Conservation (phyloP, 2,888 invertebrate species). For the Herminia tarsipennalis region DNA sequence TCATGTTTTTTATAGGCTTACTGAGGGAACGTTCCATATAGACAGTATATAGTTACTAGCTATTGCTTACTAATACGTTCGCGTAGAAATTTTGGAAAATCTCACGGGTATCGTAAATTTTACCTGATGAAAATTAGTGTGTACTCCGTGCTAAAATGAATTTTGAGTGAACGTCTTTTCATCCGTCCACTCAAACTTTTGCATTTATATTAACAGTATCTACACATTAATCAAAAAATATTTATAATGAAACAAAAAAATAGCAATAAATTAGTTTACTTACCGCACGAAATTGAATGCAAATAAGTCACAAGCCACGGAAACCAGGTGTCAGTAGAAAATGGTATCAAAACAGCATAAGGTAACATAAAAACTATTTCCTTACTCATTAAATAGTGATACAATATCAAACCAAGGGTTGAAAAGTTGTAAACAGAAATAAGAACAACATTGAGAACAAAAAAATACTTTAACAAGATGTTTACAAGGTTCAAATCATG, state of each 20-base stretch:
- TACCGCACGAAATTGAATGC: conserved; percentile 60
- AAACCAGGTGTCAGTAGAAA: conserved; percentile 58
- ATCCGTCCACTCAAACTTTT: too few species aligned
- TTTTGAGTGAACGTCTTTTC: too few species aligned
- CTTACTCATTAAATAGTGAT: conserved; percentile 50
- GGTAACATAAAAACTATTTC: conserved; percentile 57
- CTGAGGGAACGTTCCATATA: too few species aligned
- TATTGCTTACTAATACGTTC: too few species aligned
- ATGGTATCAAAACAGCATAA: conserved; percentile 65
- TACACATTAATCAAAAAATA: neutral
- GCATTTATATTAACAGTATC: too few species aligned
- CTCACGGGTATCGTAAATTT: too few species aligned
- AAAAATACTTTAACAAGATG: conserved; percentile 62
- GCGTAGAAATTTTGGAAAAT: too few species aligned
- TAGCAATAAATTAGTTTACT: conserved; percentile 28
- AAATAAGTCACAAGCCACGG: conserved; percentile 61
- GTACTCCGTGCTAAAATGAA: too few species aligned
- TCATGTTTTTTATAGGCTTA: too few species aligned
- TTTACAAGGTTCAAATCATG: conserved; percentile 54
- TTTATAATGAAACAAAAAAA: neutral
- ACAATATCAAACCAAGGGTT: conserved; percentile 56
- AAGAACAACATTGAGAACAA: conserved; percentile 61
- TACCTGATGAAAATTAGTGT: too few species aligned
- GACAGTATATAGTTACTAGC: too few species aligned
- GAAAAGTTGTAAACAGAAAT: conserved; percentile 72